These are phyloP conservation scores for Drosophila tani DNA, from an alignment of 1,140 invertebrate genomes.

Conservation along the genomic window DNA sequence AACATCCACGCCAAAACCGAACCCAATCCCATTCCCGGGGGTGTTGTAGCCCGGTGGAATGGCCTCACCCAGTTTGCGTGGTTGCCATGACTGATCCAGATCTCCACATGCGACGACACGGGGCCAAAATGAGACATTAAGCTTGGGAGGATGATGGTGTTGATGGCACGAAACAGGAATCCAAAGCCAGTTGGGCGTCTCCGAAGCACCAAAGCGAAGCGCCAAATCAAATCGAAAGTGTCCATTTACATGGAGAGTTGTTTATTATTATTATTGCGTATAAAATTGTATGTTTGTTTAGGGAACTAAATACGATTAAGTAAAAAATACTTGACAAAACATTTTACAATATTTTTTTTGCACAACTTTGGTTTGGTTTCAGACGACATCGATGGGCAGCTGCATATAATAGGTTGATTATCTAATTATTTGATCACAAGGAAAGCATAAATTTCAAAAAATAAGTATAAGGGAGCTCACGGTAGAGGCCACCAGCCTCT, in stretches of 20 bases:
- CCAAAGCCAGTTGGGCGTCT: neutral
- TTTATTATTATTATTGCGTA: neutral
- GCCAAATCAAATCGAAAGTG: neutral
- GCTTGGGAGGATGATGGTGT: conserved; percentile 18
- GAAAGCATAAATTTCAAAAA: neutral
- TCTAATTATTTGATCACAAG: neutral
- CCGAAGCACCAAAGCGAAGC: neutral
- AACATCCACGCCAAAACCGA: neutral
- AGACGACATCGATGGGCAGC: neutral
- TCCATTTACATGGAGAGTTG: neutral
- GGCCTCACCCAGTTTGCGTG: conserved; percentile 40
- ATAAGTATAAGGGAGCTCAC: no score
- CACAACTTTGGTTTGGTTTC: neutral
- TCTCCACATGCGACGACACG: neutral
- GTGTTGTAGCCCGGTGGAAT: conserved; percentile 9
- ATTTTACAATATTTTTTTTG: neutral
- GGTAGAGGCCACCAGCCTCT: no score
- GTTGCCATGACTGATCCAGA: conserved; percentile 33
- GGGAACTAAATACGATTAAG: neutral
- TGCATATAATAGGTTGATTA: neutral
- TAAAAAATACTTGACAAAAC: neutral
- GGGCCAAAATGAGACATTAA: conserved; percentile 43
- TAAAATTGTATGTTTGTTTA: conserved; percentile 5
- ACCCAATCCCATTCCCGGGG: conserved; percentile 15
- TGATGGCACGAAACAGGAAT: conserved; percentile 22